Evolutionary conservation across 2,797 vertebrate species (phyloP).

Genomic region (Sternotherus odoratus): DNA sequence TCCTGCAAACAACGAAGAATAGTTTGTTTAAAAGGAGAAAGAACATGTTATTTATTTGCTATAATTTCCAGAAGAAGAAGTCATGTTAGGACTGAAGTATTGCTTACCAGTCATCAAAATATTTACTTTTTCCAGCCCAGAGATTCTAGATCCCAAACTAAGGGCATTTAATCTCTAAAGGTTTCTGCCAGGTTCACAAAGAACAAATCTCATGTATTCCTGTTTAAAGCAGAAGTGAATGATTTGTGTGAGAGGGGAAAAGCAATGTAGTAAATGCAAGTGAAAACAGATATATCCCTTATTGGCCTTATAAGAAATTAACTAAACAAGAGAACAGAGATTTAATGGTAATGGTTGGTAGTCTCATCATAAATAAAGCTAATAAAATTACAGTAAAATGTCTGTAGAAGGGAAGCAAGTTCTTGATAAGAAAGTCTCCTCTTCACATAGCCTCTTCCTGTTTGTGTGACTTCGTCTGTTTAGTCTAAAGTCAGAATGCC

Average conservation of each 20-base stretch:
- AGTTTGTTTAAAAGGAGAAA: not conserved
- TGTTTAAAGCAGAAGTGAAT: slow-evolving; percentile 52
- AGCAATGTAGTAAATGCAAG: not conserved
- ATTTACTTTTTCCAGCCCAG: slow-evolving; percentile 56
- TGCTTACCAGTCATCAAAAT: not conserved
- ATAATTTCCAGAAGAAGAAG: not conserved
- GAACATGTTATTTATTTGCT: not conserved
- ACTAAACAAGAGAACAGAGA: slow-evolving; percentile 4
- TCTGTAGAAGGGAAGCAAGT: not conserved
- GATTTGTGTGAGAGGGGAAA: not conserved
- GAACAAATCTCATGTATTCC: slow-evolving; percentile 66
- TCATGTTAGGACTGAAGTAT: slow-evolving; percentile 38
- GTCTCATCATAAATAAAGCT: not conserved
- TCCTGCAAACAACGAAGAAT: not conserved
- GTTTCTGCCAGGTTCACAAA: slow-evolving; percentile 62
- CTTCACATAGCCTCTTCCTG: not conserved
- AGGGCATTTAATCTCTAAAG: slow-evolving; percentile 65
- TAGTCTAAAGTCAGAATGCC: not conserved
- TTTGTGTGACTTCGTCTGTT: not conserved
- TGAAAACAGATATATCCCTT: not conserved
- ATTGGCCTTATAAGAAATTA: not conserved
- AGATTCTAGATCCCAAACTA: slow-evolving; percentile 52
- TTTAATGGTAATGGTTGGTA: not conserved
- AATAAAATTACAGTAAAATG: not conserved
- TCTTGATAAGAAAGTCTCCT: not conserved